phyloP scores from a whole-genome alignment of 2,797 vertebrate species.

The Chelmon rostratus region DNA sequence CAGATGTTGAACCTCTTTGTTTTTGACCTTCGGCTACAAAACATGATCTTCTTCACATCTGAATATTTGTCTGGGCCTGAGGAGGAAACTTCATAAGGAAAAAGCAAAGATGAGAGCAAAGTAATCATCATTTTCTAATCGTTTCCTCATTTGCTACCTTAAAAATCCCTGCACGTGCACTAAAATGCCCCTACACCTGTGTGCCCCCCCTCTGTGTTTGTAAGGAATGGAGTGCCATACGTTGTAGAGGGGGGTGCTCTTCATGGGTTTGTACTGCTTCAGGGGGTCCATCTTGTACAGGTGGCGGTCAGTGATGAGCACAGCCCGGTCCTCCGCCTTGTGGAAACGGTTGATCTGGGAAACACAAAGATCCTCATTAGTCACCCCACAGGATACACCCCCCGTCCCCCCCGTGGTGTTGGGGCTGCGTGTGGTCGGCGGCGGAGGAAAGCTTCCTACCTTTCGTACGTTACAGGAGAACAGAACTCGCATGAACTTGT shows the following conservation, averaged over 20 bases:
- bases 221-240: constrained; percentile 79
- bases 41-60: not conserved
- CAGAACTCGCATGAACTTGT: constrained; percentile 98
- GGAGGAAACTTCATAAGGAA: not conserved
- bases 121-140: not conserved
- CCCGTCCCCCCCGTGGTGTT: no score
- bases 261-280: constrained; percentile 98
- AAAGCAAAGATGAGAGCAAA: not conserved
- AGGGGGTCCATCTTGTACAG: constrained; percentile 98
- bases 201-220: no score
- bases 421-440: not conserved
- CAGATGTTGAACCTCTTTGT: not conserved
- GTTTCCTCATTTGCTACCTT: no score
- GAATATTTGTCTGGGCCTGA: not conserved
- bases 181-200: not conserved
- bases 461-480: constrained; percentile 98
- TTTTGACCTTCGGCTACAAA: not conserved
- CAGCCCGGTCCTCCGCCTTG: constrained; percentile 93
- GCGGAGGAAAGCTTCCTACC: constrained; percentile 79
- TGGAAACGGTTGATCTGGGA: constrained; percentile 96
- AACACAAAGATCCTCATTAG: constrained; percentile 70
- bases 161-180: not conserved
- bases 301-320: constrained; percentile 97
- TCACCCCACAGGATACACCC: constrained; percentile 41
- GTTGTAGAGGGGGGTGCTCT: constrained; percentile 96